Base-by-base conservation (phyloP, 2,113 vertebrate genomes). In the Zosterops pallidus region DNA sequence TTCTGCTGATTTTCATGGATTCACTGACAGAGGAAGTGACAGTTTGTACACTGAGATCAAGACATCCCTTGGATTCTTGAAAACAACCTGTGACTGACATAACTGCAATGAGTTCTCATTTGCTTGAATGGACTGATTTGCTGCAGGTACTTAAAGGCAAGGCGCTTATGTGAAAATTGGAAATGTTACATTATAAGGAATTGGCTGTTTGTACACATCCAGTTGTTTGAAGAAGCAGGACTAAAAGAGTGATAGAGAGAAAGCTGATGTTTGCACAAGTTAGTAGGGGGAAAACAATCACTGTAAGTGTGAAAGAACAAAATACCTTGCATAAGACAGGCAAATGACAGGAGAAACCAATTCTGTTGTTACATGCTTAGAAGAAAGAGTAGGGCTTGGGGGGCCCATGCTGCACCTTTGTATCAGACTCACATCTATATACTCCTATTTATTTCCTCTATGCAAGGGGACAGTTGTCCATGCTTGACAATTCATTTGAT, bases 1-100 rank as follows among this genome's bases (percentile, higher is more conserved):
- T 89, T 86, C 47, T 81, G 86, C 71, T 76, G n/a, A 49, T 82
- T 95, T 86, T 84, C 44, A 33, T 91, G 50, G 92, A 72, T 72
- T 92, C 69, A 50, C 79, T 89, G 74, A 35, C 33, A 47, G 53
- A 84, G 71, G 83, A 79, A 68, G 49, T 69, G 81, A 26, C 17
- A 62, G 91, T 60, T 59, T 56, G n/a, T 88, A 57, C n/a, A 28
- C 39, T 75, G 23, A 92, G 44, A 89, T 63, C 76, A 55, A 89
- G 75, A 94, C 56, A 79, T 89, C 71, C 39, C 29, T 4, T 83
- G n/a, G 52, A 65, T 47, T 59, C 59, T 37, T 90, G 20, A 90
- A 94, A 96, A 71, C 44, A 68, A 13, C 67, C 6, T 24, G 22
- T 70, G 33, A 52, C 50, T 83, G 70, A 29, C 37, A 59, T 42